A percentile compares a stretch with the other conserved stretches of the same genome.
These are phyloP conservation scores for Lateolabrax maculatus DNA, from an alignment of 2,797 vertebrate genomes.

Conservation along the genomic window DNA sequence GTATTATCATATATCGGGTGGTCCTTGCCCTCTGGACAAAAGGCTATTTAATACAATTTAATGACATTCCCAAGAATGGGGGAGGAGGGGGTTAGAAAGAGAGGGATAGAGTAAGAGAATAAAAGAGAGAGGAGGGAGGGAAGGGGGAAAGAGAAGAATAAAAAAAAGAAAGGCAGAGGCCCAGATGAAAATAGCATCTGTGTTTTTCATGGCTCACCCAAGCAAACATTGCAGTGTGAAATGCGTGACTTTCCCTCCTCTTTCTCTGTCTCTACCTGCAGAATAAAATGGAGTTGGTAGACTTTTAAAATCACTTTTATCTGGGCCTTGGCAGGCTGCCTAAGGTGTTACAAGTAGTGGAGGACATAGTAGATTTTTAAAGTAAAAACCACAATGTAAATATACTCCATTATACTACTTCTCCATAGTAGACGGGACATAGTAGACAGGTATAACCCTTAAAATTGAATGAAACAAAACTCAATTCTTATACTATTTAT, in stretches of 20 bases:
- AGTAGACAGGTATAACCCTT: background rate
- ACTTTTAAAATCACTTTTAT: conserved; percentile 30
- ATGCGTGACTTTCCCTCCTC: conserved; percentile 87
- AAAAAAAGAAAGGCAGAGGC: conserved; percentile 88
- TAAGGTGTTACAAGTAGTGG: conserved; percentile 79
- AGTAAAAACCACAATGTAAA: background rate
- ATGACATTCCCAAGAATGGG: conserved; percentile 98
- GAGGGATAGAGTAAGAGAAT: conserved; percentile 81
- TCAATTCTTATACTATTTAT: background rate
- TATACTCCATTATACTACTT: background rate
- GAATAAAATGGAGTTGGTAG: conserved; percentile 56
- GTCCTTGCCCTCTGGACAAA: conserved; percentile 99
- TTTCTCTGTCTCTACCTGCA: conserved; percentile 63
- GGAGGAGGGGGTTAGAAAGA: conserved; percentile 78
- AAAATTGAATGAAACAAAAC: background rate
- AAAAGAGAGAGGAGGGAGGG: conserved; percentile 83
- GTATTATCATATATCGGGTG: conserved; percentile 99
- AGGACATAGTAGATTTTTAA: background rate
- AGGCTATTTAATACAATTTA: conserved; percentile 99
- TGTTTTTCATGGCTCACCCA: conserved; percentile 95
- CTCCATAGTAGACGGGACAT: background rate
- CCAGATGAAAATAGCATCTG: conserved; percentile 97
- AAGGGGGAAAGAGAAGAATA: conserved; percentile 70
- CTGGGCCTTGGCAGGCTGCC: conserved; percentile 65
- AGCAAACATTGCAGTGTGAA: conserved; percentile 91